Evolutionary conservation across 2,888 invertebrate genomes (phyloP), one percentile per base, ranked within the genome.

Genomic region (Dioctria rufipes): DNA sequence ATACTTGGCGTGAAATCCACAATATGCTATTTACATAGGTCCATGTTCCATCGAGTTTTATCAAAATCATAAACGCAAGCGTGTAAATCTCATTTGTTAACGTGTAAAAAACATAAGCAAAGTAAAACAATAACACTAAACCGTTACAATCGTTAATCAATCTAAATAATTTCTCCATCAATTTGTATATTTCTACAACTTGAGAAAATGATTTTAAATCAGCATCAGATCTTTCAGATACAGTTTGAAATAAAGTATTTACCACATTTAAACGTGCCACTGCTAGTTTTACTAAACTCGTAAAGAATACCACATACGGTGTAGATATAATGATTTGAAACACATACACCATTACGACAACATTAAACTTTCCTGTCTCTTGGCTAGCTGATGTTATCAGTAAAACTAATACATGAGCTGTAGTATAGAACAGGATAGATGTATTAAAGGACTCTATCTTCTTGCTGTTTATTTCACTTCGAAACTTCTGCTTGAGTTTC

Each of bases 91-190:
- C 77, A 63, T 63, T 77, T 40, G 77, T 77, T 11, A 77, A 37
- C 8, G 77, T 77, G 51, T 77, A 77, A 77, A 77, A 77, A 6
- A 77, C 61, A 37, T 77, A 77, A n/a, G 77, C 77, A 46, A 63
- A 49, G 37, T 77, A 77, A 5, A 77, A 63, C 5, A 77, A 3
- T 6, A 77, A 49, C 11, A 77, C n/a, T 49, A 63, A 9, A n/a
- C 77, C 77, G 13, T 77, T 77, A 11, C 42, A 63, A n/a, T 77
- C 77, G 42, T 77, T 58, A 42, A 73, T 43, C 37, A 60, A 39
- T 43, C 58, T 42, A 25, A 73, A 73, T 8, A 58, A 58, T 37
- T 73, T 73, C 42, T 73, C 73, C 8, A 73, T 42, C 2, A 60
- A 42, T 58, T 73, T 73, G 42, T 73, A 73, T n/a, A 73, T 25